Evolutionary conservation across 2,797 vertebrate genomes (phyloP).

Genomic region (Ciconia nigra): DNA sequence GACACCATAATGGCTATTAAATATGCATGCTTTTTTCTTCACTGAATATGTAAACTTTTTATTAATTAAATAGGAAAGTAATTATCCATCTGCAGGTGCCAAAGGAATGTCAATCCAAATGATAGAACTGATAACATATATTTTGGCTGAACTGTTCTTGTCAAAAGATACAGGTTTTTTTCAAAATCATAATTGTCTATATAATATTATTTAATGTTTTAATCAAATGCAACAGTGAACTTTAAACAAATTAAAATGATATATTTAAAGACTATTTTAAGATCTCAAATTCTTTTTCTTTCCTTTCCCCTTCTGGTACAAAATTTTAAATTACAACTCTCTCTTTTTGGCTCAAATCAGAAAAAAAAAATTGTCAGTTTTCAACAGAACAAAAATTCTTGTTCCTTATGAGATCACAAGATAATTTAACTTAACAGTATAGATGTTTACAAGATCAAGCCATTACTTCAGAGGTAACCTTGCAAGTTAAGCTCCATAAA

Average conservation of each 20-base stretch:
- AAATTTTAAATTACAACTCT: neutral
- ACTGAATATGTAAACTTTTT: neutral
- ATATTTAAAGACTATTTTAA: neutral
- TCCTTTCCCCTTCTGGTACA: neutral
- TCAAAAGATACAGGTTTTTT: neutral
- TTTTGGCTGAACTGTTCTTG: neutral
- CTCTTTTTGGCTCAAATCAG: neutral
- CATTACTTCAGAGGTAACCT: neutral
- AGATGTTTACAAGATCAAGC: neutral
- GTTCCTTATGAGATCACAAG: neutral
- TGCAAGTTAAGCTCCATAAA: neutral
- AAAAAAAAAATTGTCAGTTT: neutral
- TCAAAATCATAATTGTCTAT: neutral
- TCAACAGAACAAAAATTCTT: neutral
- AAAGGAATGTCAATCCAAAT: neutral
- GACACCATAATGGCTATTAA: neutral
- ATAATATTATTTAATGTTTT: neutral
- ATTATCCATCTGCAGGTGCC: neutral
- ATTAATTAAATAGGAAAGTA: neutral
- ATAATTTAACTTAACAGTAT: neutral
- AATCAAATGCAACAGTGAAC: neutral
- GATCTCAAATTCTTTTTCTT: neutral
- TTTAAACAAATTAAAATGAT: neutral
- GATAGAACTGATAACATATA: neutral
- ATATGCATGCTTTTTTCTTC: neutral